Evolutionary conservation across 2,888 invertebrate species (phyloP), one percentile per base, ranked within the genome.

Genomic region (Phalangium opilio): DNA sequence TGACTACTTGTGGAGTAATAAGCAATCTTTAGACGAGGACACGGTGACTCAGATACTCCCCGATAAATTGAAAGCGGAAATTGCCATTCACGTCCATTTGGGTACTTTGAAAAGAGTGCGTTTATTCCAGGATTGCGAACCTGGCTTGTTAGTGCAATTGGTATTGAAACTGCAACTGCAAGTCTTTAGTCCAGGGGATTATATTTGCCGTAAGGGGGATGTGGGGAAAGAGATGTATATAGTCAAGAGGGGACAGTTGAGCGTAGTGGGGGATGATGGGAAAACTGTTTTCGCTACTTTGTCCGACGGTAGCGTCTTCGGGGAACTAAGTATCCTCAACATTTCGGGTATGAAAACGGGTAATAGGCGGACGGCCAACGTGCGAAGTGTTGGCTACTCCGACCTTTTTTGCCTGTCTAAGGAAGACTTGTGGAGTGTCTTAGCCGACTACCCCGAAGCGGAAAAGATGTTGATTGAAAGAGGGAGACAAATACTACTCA

Each of bases 151-250:
- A 45, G 89, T 90, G 60, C 91, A 95, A 48, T 70, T 95, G 47
- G 93, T 95, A 35, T 71, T 95, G 21, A 91, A 91, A 66, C 71
- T 95, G 20, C 77, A 85, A 57, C 72, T 93, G 42, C 79, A 78
- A 69, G 84, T 93, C 12, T 93, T 91, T 66, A 89, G 89, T 63
- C 93, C 93, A 0, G 86, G 87, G 1, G 95, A 95, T 67, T 95
- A 86, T 64, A 90, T 95, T 53, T 95, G 93, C 63, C 76, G 91
- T 20, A 93, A 93, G 66, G 93, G 93, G 0, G 95, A 95, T 63
- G 91, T 95, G 4, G 95, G 95, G 21, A 84, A 90, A 47, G 93
- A 95, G 68, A 91, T 95, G 91, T 95, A 95, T 66, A 95, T 95
- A 54, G 90, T 95, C 2, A 95, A 95, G 67, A 70, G 89, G 46